Evolutionary conservation across 2,113 vertebrate genomes (phyloP).

Genomic region (Phoenicopterus ruber): DNA sequence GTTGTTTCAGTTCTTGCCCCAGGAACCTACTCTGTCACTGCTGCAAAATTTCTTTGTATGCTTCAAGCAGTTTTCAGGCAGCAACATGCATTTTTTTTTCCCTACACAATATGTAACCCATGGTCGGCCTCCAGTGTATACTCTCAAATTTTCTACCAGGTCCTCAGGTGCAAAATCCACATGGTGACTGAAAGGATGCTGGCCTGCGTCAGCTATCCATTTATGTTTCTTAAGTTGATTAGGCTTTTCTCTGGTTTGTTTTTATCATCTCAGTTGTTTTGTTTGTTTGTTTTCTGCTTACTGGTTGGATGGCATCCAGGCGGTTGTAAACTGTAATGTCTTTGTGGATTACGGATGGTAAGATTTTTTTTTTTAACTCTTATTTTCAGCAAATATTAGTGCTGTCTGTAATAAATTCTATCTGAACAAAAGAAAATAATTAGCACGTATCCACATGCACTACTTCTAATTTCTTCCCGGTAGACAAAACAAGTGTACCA

Average conservation of each 20-base stretch:
- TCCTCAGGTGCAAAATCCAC: background rate
- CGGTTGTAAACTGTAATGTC: background rate
- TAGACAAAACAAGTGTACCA: background rate
- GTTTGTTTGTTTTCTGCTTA: background rate
- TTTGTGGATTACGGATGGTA: background rate
- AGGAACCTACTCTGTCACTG: too few species aligned
- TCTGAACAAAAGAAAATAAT: background rate
- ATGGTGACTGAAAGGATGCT: background rate
- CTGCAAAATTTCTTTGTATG: too few species aligned
- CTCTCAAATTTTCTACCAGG: background rate
- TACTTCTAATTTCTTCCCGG: background rate
- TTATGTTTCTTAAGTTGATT: background rate
- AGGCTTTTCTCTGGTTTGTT: background rate
- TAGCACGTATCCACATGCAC: background rate
- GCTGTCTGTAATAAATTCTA: background rate
- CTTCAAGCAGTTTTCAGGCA: background rate
- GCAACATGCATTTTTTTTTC: accelerated
- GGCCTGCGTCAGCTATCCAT: background rate
- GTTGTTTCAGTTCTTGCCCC: background rate
- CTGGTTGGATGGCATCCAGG: background rate
- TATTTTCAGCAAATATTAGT: background rate
- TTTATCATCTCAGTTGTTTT: background rate
- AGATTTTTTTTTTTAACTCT: background rate
- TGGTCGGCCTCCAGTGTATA: background rate
- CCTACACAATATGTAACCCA: background rate